A percentile compares a stretch with the other conserved stretches of the same genome.
phyloP scores from a whole-genome alignment of 2,888 invertebrate species.

The Mesoligia furuncula region DNA sequence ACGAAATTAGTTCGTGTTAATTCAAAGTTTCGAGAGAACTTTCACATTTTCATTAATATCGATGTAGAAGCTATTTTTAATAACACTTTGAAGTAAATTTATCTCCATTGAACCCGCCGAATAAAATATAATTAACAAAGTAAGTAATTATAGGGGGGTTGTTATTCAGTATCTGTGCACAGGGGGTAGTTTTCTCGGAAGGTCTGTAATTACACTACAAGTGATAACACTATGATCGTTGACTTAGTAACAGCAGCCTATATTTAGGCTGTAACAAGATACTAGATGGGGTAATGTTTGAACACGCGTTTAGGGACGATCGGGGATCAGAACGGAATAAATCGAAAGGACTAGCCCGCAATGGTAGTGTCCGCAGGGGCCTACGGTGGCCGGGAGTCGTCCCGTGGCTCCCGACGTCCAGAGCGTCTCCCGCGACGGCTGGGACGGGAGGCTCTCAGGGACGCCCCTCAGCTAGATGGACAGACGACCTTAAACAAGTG shows the following conservation, averaged over 20 bases:
- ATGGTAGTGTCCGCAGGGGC: too few species aligned
- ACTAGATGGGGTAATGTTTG: constrained; percentile 9
- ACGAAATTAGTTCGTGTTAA: neutral
- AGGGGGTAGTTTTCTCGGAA: constrained; percentile 29
- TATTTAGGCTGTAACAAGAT: constrained; percentile 28
- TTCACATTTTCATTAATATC: neutral
- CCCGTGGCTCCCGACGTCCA: too few species aligned
- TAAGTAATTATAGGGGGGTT: constrained; percentile 27
- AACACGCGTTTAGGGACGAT: too few species aligned
- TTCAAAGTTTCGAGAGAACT: neutral
- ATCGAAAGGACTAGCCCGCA: too few species aligned
- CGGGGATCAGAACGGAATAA: too few species aligned
- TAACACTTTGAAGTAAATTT: constrained; percentile 18
- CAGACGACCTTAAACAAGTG: neutral
- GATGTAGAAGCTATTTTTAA: constrained; percentile 16
- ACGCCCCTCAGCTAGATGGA: too few species aligned
- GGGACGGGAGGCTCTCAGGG: too few species aligned
- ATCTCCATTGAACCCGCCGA: neutral
- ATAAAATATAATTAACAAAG: constrained; percentile 29
- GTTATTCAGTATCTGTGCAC: constrained; percentile 8
- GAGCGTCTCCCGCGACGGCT: too few species aligned
- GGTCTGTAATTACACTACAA: constrained; percentile 29
- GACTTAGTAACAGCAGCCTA: constrained; percentile 26
- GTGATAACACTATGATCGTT: constrained; percentile 11
- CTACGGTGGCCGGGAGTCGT: too few species aligned